phyloP scores from a whole-genome alignment of 2,113 vertebrate genomes.

The Tachycineta bicolor region DNA sequence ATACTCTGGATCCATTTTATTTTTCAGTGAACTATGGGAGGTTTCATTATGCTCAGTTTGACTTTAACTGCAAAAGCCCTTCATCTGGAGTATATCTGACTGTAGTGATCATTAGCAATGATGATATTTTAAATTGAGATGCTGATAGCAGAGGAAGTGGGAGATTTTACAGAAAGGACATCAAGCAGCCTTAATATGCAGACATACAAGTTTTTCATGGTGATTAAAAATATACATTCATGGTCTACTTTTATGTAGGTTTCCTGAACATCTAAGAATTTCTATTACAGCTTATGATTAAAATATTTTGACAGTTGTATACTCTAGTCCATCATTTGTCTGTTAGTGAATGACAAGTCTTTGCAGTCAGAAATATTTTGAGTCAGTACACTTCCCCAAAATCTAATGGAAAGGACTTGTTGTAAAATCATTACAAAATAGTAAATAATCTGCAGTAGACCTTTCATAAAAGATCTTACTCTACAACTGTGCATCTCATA shows the following conservation, averaged over 20 bases:
- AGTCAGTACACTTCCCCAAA: neutral
- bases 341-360: neutral
- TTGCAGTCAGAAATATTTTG: neutral
- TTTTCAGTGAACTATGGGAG: neutral
- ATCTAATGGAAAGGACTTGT: neutral
- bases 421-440: neutral
- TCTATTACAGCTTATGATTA: neutral
- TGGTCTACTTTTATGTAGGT: neutral
- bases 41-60: conserved; percentile 21
- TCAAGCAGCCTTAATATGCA: neutral
- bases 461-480: neutral
- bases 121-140: neutral
- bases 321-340: neutral
- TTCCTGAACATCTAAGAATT: neutral
- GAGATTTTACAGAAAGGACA: neutral
- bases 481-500: neutral
- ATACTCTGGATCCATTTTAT: neutral
- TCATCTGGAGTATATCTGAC: neutral
- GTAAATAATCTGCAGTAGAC: neutral
- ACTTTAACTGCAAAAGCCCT: neutral
- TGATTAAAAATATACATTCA: neutral
- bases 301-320: neutral
- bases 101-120: neutral
- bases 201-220: neutral
- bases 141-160: neutral